Percentiles rank a stretch among this genome's conserved stretches.
Evolutionary conservation across 2,888 invertebrate species (phyloP).

Genomic region (Thereva nobilitata): DNA sequence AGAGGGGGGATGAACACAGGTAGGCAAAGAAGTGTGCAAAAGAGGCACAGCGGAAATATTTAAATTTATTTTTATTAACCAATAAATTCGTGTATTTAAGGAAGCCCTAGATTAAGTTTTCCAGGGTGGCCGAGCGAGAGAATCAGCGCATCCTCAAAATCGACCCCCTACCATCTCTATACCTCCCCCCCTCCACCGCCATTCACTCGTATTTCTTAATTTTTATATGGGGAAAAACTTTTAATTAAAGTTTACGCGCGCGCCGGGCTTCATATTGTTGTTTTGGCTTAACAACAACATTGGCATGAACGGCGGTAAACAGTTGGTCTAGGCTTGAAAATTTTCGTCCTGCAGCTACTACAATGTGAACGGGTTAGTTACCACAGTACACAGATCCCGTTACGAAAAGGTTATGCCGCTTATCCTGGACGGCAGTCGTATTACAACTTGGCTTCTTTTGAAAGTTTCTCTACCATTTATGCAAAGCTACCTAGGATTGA

Average conservation of each 20-base stretch:
- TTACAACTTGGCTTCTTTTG: slow-evolving; percentile 22
- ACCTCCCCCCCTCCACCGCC: not conserved
- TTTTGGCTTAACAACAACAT: slow-evolving; percentile 13
- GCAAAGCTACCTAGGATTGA: slow-evolving; percentile 37
- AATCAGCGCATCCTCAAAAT: not conserved
- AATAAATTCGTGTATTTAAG: slow-evolving; percentile 54
- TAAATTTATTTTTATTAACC: slow-evolving; percentile 52
- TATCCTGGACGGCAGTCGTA: not conserved
- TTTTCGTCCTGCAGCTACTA: slow-evolving; percentile 17
- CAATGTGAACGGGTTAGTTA: slow-evolving; percentile 3
- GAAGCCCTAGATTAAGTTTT: slow-evolving; percentile 44
- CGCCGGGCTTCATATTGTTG: slow-evolving; percentile 28
- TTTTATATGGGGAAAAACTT: slow-evolving; percentile 41
- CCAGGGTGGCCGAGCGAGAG: slow-evolving; percentile 7
- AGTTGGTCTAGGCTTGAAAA: slow-evolving; percentile 8
- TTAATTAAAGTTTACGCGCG: slow-evolving; percentile 42
- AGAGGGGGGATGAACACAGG: slow-evolving; percentile 30
- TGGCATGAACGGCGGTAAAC: too few relatives aligned
- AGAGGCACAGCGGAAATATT: slow-evolving; percentile 46
- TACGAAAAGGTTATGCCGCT: not conserved
- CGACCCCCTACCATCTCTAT: not conserved
- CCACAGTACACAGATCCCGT: not conserved
- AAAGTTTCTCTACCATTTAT: slow-evolving; percentile 24
- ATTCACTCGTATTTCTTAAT: slow-evolving; percentile 41
- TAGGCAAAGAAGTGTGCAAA: slow-evolving; percentile 38